Evolutionary conservation across 1,140 invertebrate species (phyloP).

Genomic region (Trissolcus basalis): DNA sequence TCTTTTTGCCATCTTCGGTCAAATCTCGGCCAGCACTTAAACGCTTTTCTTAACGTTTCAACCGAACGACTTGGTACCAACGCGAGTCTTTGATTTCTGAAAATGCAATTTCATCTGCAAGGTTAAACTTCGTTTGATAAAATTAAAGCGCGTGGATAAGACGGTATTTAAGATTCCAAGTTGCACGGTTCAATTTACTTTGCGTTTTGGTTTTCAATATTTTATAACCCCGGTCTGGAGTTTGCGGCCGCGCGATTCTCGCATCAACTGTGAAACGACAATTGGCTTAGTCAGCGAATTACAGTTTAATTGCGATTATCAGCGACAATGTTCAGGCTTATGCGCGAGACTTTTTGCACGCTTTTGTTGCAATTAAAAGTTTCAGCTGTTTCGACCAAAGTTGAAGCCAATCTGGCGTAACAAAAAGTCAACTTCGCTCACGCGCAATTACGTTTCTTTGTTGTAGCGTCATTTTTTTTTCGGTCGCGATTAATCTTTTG

Average conservation of each 20-base stretch:
- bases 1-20: no score
- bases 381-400: background rate
- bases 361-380: slow-evolving; percentile 3
- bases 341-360: background rate
- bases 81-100: background rate
- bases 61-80: no score
- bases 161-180: no score
- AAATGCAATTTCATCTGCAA: background rate
- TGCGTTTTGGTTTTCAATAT: background rate
- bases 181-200: no score
- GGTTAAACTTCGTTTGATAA: background rate
- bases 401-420: background rate
- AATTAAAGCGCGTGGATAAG: background rate
- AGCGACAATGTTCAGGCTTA: background rate
- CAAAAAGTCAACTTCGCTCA: background rate
- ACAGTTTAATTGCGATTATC: background rate
- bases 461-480: background rate
- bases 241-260: slow-evolving; percentile 2
- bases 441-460: slow-evolving; percentile 1
- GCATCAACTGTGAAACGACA: background rate
- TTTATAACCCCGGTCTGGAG: background rate
- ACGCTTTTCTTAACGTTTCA: no score
- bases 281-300: slow-evolving; percentile 1
- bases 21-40: no score
- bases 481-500: background rate